Percentiles rank a stretch among this genome's conserved stretches.
These are phyloP conservation scores for Galbula dea DNA, from an alignment of 2,113 vertebrate species.

Conservation along the genomic window DNA sequence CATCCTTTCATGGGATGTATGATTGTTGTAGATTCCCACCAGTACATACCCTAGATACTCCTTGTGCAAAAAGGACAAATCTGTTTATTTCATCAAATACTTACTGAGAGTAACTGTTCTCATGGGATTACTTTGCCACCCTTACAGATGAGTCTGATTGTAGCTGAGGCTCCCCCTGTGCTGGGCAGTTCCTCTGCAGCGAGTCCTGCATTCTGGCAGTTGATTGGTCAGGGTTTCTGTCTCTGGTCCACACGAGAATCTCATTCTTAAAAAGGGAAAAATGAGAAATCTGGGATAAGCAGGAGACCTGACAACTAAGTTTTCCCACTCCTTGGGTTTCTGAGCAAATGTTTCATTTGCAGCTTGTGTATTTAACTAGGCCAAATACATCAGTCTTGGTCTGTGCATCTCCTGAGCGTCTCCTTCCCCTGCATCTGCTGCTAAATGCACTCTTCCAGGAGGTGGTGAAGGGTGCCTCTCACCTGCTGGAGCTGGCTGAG, in stretches of 20 bases:
- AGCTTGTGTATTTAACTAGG: background rate
- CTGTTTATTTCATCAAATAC: background rate
- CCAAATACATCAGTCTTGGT: background rate
- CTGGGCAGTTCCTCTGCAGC: background rate
- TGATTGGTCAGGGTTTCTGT: background rate
- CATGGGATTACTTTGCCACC: background rate
- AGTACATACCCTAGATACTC: background rate
- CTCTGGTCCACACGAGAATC: rapidly evolving
- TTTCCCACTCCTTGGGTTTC: background rate
- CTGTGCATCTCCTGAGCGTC: background rate
- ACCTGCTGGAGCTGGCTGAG: background rate
- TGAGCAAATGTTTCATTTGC: background rate
- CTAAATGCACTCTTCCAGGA: background rate
- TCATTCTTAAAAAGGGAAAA: background rate
- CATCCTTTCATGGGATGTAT: rapidly evolving
- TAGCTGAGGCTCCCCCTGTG: background rate
- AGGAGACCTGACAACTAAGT: background rate
- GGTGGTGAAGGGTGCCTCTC: background rate
- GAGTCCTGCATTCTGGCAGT: rapidly evolving
- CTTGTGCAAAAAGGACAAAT: background rate
- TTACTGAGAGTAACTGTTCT: background rate
- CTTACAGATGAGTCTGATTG: background rate
- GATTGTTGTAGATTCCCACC: background rate
- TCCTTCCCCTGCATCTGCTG: background rate
- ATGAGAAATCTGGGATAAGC: background rate